phyloP scores from a whole-genome alignment of 1,140 invertebrate species.

The Homarus americanus region DNA sequence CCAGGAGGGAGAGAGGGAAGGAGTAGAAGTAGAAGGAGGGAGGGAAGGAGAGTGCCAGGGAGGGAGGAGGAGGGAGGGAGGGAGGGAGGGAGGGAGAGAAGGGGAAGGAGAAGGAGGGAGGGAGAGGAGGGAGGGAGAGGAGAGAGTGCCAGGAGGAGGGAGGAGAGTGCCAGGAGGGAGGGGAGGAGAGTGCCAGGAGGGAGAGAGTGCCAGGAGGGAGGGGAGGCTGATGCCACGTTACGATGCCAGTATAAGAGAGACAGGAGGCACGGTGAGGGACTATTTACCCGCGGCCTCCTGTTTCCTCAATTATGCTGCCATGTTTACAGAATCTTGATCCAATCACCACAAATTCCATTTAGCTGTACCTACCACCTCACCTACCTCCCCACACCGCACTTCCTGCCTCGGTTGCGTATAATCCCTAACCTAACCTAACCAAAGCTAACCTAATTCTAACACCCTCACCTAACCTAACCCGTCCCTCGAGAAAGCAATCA shows the following conservation, averaged over 20 bases:
- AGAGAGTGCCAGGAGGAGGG: background rate
- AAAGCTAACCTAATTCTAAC: too few species aligned
- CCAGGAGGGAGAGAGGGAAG: too few species aligned
- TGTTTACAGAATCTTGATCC: slow-evolving; percentile 12
- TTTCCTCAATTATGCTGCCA: slow-evolving; percentile 21
- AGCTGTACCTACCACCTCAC: background rate
- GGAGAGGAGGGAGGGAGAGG: too few species aligned
- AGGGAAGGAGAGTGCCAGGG: too few species aligned
- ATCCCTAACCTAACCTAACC: too few species aligned
- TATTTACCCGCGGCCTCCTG: background rate
- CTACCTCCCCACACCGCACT: too few species aligned
- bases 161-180: background rate
- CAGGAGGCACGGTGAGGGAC: background rate
- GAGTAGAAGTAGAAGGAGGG: too few species aligned
- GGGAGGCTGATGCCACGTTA: background rate
- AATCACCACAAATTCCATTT: slow-evolving; percentile 24
- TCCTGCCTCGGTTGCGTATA: too few species aligned
- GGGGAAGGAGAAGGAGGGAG: background rate
- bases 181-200: background rate
- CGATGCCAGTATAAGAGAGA: slow-evolving; percentile 1
- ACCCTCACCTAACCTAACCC: too few species aligned
- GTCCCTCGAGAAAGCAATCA: too few species aligned
- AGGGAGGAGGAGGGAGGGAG: background rate
- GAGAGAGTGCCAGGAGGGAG: background rate
- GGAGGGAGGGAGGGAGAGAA: background rate